These are phyloP conservation scores for Oscheius onirici DNA, from an alignment of 2,888 invertebrate genomes.

Conservation along the genomic window DNA sequence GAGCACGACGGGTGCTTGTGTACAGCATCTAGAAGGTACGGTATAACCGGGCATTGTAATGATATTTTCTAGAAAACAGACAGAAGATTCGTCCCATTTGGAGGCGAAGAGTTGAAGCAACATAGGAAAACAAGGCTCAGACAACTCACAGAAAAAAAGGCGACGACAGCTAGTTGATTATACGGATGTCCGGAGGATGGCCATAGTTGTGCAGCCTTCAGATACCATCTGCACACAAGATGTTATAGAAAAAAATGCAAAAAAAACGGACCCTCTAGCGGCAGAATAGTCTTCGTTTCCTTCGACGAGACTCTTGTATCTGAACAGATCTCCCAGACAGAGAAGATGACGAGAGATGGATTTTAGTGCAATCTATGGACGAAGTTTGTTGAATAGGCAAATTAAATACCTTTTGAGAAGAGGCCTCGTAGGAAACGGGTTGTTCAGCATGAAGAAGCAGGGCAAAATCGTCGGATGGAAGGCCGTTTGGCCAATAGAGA, in stretches of 20 bases:
- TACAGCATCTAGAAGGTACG: slow-evolving; percentile 57
- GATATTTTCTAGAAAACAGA: slow-evolving; percentile 6
- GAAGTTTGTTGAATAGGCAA: too few relatives aligned
- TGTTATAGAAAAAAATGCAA: background rate
- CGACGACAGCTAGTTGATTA: slow-evolving; percentile 90
- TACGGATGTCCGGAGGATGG: slow-evolving; percentile 94
- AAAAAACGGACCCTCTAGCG: slow-evolving; percentile 40
- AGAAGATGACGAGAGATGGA: slow-evolving; percentile 88
- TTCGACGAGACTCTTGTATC: slow-evolving; percentile 84
- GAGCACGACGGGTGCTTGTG: slow-evolving; percentile 54
- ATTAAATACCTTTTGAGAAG: slow-evolving; percentile 33
- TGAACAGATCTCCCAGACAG: slow-evolving; percentile 88
- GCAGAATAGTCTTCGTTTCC: slow-evolving; percentile 80
- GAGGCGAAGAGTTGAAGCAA: background rate
- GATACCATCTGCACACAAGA: slow-evolving; percentile 79
- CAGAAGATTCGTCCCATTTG: background rate
- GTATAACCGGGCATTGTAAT: slow-evolving; percentile 19
- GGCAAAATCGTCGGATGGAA: slow-evolving; percentile 26
- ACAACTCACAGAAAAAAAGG: slow-evolving; percentile 75
- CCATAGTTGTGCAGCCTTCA: slow-evolving; percentile 90
- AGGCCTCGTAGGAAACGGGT: background rate
- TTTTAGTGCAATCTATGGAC: slow-evolving; percentile 65
- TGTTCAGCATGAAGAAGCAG: background rate
- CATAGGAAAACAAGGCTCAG: background rate
- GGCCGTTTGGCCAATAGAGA: slow-evolving; percentile 47